These are phyloP conservation scores for Biston betularia DNA, from an alignment of 2,888 invertebrate genomes.

Conservation along the genomic window DNA sequence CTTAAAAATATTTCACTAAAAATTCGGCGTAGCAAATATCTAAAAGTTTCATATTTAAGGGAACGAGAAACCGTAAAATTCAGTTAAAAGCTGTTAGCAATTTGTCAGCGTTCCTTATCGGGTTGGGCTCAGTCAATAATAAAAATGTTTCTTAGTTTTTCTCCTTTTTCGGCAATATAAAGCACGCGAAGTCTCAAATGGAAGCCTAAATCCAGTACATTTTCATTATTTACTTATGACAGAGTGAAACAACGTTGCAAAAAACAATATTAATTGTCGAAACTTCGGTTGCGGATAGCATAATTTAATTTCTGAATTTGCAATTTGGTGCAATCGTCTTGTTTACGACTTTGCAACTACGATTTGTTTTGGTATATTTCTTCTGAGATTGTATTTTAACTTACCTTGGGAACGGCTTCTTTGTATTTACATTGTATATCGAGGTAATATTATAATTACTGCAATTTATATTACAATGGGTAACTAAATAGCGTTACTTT, in stretches of 20 bases:
- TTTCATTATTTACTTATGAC: conserved; percentile 74
- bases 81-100: conserved; percentile 74
- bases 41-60: conserved; percentile 56
- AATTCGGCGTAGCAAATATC: conserved; percentile 55
- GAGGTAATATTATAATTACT: not conserved
- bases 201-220: conserved; percentile 65
- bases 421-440: conserved; percentile 1
- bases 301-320: conserved; percentile 57
- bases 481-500: not conserved
- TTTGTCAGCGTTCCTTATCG: conserved; percentile 81
- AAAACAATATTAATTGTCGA: conserved; percentile 74
- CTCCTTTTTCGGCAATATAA: conserved; percentile 74
- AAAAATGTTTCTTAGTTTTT: conserved; percentile 74
- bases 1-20: conserved; percentile 57
- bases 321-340: conserved; percentile 46
- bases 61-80: conserved; percentile 62
- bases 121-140: conserved; percentile 78
- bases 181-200: conserved; percentile 78
- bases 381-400: conserved; percentile 4
- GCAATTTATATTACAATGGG: no score
- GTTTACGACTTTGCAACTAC: conserved; percentile 26
- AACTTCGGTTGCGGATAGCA: conserved; percentile 61
- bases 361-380: conserved; percentile 5
- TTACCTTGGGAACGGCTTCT: not conserved
- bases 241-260: conserved; percentile 70